Conservation (phyloP, 2,113 vertebrate species). For the Heliornis fulica region DNA sequence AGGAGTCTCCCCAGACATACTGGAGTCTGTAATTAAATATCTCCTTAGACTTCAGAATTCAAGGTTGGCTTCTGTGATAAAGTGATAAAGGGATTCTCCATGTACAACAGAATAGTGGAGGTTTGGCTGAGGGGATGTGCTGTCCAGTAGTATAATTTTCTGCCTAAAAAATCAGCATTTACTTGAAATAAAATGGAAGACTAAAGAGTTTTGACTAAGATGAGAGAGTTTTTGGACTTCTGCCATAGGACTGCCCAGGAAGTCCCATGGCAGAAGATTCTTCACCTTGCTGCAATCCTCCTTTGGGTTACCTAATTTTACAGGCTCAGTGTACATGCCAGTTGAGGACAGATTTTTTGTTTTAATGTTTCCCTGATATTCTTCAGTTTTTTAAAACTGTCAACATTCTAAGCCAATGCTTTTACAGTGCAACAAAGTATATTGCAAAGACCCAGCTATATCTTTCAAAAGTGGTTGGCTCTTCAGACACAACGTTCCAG, state of each 20-base stretch:
- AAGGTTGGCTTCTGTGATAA: neutral
- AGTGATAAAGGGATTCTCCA: neutral
- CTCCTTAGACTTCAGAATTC: neutral
- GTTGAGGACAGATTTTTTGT: neutral
- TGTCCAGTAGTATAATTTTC: neutral
- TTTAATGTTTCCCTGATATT: neutral
- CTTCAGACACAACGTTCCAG: neutral
- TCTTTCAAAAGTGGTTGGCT: neutral
- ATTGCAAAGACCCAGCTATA: neutral
- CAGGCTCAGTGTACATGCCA: neutral
- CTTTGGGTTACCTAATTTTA: neutral
- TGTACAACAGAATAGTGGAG: neutral
- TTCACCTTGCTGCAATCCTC: neutral
- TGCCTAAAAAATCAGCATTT: neutral
- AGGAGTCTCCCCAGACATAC: fast-evolving
- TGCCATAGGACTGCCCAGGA: neutral
- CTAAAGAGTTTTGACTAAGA: neutral
- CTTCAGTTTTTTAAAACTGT: neutral
- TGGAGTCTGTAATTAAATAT: neutral
- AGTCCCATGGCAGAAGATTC: neutral
- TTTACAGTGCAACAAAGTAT: neutral
- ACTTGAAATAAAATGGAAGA: neutral
- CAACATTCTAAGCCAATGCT: neutral
- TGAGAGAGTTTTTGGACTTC: neutral
- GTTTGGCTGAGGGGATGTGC: neutral